Evolutionary conservation across 2,888 invertebrate species (phyloP).

Genomic region (Lithophane socia): DNA sequence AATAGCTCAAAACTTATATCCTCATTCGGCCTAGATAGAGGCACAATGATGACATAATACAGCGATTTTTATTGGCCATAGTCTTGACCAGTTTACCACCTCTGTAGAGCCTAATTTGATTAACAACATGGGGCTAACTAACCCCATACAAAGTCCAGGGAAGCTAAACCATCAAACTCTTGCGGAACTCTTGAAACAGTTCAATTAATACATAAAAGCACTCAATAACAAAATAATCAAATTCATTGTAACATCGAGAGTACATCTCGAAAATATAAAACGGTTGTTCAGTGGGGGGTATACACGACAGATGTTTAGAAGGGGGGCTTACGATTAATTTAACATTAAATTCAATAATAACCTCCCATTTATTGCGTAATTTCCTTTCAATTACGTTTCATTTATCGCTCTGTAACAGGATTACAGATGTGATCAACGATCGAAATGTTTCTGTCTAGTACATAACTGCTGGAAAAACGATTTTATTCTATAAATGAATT

Average conservation of each 20-base stretch:
- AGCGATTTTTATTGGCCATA: background rate
- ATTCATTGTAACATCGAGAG: constrained; percentile 71
- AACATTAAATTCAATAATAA: constrained; percentile 91
- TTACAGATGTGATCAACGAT: constrained; percentile 79
- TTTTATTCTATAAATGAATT: background rate
- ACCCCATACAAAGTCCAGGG: background rate
- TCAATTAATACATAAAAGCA: constrained; percentile 68
- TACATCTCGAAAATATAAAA: constrained; percentile 70
- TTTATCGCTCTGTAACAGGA: constrained; percentile 88
- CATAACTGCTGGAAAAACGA: constrained; percentile 15
- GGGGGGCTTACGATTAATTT: constrained; percentile 87
- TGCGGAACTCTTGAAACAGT: constrained; percentile 45
- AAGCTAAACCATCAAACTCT: constrained; percentile 31
- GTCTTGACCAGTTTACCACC: too few species aligned
- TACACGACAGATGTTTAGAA: constrained; percentile 86
- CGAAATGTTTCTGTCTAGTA: constrained; percentile 60
- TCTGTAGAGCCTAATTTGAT: background rate
- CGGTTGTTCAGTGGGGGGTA: constrained; percentile 70
- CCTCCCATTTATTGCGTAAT: constrained; percentile 90
- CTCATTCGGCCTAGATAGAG: background rate
- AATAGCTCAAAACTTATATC: background rate
- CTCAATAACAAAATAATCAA: constrained; percentile 75
- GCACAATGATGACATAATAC: background rate
- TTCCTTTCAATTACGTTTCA: constrained; percentile 90
- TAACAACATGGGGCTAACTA: constrained; percentile 1